phyloP scores from a whole-genome alignment of 2,888 invertebrate genomes.

The Megalurothrips usitatus region DNA sequence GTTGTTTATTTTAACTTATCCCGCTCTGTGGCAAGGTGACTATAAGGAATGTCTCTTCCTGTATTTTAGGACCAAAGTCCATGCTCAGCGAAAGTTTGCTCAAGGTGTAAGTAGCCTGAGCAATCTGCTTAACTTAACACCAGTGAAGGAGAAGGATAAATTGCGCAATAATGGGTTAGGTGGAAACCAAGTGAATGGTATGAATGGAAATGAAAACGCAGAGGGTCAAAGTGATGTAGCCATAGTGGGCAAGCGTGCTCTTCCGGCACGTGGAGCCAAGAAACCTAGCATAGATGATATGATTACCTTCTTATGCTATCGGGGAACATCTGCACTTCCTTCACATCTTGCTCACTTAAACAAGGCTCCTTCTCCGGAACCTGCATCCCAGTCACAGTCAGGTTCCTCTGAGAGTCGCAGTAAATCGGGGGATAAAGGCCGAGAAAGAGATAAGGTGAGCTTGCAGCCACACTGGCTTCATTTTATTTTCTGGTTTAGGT shows the following conservation, averaged over 20 bases:
- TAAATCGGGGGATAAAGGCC: background rate
- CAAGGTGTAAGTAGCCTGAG: conserved; percentile 65
- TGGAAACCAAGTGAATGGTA: conserved; percentile 23
- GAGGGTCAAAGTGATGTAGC: conserved; percentile 29
- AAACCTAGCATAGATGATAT: conserved; percentile 82
- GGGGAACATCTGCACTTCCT: conserved; percentile 51
- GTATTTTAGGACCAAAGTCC: conserved; percentile 63
- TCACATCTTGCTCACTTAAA: conserved; percentile 7
- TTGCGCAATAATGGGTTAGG: background rate
- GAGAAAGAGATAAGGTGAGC: background rate
- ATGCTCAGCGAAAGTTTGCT: conserved; percentile 83
- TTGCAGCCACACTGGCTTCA: background rate
- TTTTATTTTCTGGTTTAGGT: too few species aligned
- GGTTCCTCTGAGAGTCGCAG: background rate
- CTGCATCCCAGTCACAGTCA: background rate
- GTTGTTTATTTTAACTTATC: background rate
- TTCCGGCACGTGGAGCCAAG: conserved; percentile 54
- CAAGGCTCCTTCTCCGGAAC: conserved; percentile 1
- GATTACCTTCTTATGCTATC: conserved; percentile 75
- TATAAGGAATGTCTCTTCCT: background rate
- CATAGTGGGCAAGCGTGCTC: conserved; percentile 39
- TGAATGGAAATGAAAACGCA: conserved; percentile 36
- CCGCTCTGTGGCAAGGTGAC: background rate
- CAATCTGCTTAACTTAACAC: conserved; percentile 51
- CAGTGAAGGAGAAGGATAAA: conserved; percentile 51